Evolutionary conservation across 2,888 invertebrate genomes (phyloP).

Genomic region (Anthophora plumipes): DNA sequence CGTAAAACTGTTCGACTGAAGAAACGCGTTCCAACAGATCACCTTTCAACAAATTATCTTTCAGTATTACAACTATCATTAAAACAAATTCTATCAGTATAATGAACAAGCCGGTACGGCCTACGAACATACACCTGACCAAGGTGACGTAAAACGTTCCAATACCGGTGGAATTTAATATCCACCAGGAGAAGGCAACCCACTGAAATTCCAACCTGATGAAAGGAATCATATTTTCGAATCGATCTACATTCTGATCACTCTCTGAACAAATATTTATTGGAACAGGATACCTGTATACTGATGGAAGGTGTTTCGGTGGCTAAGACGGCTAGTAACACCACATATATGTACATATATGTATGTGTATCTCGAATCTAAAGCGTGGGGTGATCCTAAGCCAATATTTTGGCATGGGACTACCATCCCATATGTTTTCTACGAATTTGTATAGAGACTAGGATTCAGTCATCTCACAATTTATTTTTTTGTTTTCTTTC

Average conservation of each 20-base stretch:
- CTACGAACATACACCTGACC: slow-evolving; percentile 28
- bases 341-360: no score
- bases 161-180: slow-evolving; percentile 56
- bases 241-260: slow-evolving; percentile 61
- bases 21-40: no score
- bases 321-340: slow-evolving; percentile 21
- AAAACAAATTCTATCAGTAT: background rate
- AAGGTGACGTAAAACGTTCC: slow-evolving; percentile 21
- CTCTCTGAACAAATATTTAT: slow-evolving; percentile 57
- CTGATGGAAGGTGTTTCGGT: slow-evolving; percentile 17
- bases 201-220: slow-evolving; percentile 50
- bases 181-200: slow-evolving; percentile 34
- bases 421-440: slow-evolving; percentile 49
- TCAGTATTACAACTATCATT: slow-evolving; percentile 21
- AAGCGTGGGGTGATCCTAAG: slow-evolving; percentile 55
- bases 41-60: no score
- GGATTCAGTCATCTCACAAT: slow-evolving; percentile 14
- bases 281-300: slow-evolving; percentile 8
- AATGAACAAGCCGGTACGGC: slow-evolving; percentile 1
- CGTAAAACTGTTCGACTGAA: no score
- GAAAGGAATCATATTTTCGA: slow-evolving; percentile 47
- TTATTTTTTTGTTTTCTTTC: no score
- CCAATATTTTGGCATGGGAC: slow-evolving; percentile 64
- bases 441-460: slow-evolving; percentile 11
- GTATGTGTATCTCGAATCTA: slow-evolving; percentile 18